Evolutionary conservation across 2,888 invertebrate genomes (phyloP).

Genomic region (Ecdyonurus torrentis): DNA sequence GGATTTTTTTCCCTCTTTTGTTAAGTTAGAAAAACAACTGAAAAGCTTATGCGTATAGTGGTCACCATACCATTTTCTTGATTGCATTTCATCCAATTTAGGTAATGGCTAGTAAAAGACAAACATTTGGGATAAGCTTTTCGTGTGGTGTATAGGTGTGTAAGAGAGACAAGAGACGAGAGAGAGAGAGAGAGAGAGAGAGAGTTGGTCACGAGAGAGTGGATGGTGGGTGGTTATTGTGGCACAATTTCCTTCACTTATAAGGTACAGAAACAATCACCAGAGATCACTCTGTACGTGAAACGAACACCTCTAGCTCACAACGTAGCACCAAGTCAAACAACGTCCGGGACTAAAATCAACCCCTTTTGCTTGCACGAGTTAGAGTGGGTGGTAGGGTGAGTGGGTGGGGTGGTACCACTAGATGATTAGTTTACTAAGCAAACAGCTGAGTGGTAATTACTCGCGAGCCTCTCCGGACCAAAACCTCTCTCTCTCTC

Average conservation of each 20-base stretch:
- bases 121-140: constrained; percentile 5
- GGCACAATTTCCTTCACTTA: background rate
- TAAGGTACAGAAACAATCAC: background rate
- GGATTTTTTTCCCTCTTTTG: background rate
- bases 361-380: too few species aligned
- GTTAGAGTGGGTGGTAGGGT: too few species aligned
- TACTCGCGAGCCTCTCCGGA: background rate
- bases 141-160: background rate
- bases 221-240: background rate
- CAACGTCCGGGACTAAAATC: too few species aligned
- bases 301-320: background rate
- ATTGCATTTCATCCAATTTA: constrained; percentile 15
- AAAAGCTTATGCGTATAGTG: background rate
- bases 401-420: background rate
- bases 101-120: constrained; percentile 13
- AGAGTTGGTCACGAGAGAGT: background rate
- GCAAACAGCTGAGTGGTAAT: constrained; percentile 4
- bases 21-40: background rate
- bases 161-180: background rate
- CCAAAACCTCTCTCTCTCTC: too few species aligned
- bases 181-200: constrained; percentile 4
- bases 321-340: background rate
- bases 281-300: background rate
- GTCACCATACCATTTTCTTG: constrained; percentile 14
- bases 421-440: constrained; percentile 3